These are phyloP conservation scores for Argyresthia goedartella DNA, from an alignment of 2,888 invertebrate species.

Conservation along the genomic window DNA sequence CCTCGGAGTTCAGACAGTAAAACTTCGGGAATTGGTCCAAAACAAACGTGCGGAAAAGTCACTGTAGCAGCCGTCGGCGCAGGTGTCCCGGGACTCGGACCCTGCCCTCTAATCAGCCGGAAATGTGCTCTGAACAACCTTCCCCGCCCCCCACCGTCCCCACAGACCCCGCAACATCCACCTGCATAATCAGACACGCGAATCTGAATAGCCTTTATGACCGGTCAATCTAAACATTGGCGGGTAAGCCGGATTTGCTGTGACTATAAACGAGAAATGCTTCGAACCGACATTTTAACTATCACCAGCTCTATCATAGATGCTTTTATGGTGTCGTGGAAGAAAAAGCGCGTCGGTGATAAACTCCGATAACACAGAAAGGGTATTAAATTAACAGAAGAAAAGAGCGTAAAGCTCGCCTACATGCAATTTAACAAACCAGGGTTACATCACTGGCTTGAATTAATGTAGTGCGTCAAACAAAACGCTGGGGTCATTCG, in stretches of 20 bases:
- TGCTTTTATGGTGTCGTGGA: neutral
- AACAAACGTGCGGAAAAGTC: slow-evolving; percentile 56
- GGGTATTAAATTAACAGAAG: slow-evolving; percentile 29
- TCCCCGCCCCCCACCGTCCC: slow-evolving; percentile 14
- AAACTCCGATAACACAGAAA: slow-evolving; percentile 17
- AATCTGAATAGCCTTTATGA: slow-evolving; percentile 39
- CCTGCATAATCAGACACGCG: slow-evolving; percentile 20
- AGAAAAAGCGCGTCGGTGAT: slow-evolving; percentile 6
- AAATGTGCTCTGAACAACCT: slow-evolving; percentile 54
- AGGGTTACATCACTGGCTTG: slow-evolving; percentile 43
- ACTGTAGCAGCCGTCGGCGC: slow-evolving; percentile 45
- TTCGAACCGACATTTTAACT: no score
- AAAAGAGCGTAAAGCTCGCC: slow-evolving; percentile 33
- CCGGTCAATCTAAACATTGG: slow-evolving; percentile 32
- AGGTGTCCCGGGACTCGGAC: slow-evolving; percentile 41
- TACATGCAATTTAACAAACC: slow-evolving; percentile 52
- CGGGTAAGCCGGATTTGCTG: slow-evolving; percentile 1
- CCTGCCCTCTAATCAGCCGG: slow-evolving; percentile 62
- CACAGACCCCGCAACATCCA: neutral
- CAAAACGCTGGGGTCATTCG: slow-evolving; percentile 36
- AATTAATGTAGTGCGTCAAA: slow-evolving; percentile 54
- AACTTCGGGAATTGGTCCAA: slow-evolving; percentile 43
- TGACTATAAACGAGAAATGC: no score
- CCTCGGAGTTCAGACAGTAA: slow-evolving; percentile 35
- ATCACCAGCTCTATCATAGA: neutral